Conservation (phyloP, 2,797 vertebrate genomes). For the Orientallactaga sibirica region DNA sequence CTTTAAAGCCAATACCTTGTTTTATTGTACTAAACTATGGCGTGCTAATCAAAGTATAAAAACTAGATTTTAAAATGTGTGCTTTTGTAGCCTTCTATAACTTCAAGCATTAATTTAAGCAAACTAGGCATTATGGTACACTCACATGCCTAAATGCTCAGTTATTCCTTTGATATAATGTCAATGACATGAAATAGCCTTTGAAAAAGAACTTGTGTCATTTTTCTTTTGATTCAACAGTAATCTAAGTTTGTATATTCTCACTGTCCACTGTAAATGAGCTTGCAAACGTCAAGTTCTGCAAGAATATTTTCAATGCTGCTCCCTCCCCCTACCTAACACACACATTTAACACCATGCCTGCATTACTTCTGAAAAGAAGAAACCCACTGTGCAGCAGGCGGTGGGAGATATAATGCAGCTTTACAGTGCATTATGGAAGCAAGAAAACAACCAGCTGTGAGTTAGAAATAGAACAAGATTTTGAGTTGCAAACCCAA, state of each 20-base stretch:
- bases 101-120: constrained; percentile 40
- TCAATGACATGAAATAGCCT: constrained; percentile 52
- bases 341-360: background rate
- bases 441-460: constrained; percentile 75
- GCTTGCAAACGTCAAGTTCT: constrained; percentile 40
- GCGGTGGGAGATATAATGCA: constrained; percentile 61
- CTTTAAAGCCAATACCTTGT: constrained; percentile 32
- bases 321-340: background rate
- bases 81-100: constrained; percentile 38
- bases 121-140: constrained; percentile 23
- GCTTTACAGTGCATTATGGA: constrained; percentile 63
- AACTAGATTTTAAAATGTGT: constrained; percentile 54
- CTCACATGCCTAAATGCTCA: constrained; percentile 25
- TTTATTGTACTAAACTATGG: constrained; percentile 33
- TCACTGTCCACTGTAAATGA: constrained; percentile 41
- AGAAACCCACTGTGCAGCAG: constrained; percentile 75
- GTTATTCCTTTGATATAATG: constrained; percentile 58
- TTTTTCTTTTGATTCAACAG: constrained; percentile 29
- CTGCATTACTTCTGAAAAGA: constrained; percentile 59
- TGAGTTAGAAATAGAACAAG: constrained; percentile 73
- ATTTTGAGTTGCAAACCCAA: constrained; percentile 59
- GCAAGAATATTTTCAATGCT: background rate
- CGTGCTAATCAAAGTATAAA: constrained; percentile 55
- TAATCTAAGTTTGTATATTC: background rate
- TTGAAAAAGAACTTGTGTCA: background rate